Conservation (phyloP, 2,113 vertebrate genomes). For the Malurus melanocephalus region DNA sequence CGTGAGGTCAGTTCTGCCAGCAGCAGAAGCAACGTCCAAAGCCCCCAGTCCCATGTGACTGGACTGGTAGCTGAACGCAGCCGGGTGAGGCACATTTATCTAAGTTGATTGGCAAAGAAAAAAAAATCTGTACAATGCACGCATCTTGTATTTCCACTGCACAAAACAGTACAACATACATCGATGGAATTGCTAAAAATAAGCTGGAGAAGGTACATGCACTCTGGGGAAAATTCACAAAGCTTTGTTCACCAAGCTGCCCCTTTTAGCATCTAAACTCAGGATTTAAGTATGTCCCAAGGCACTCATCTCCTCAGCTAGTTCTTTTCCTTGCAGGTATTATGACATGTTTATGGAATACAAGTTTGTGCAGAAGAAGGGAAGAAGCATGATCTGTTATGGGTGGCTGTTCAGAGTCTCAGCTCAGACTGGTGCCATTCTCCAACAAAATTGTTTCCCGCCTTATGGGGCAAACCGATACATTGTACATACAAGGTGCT, state of each 20-base stretch:
- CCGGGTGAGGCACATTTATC: rapidly evolving
- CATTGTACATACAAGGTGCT: background rate
- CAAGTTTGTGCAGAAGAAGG: background rate
- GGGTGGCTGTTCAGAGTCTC: background rate
- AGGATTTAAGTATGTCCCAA: background rate
- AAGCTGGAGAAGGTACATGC: background rate
- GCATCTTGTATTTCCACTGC: background rate
- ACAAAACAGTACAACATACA: background rate
- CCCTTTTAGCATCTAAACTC: background rate
- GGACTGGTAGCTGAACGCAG: background rate
- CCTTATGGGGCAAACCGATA: background rate
- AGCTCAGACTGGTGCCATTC: background rate
- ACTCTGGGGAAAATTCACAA: background rate
- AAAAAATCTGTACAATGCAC: background rate
- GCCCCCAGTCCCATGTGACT: rapidly evolving
- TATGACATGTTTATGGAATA: background rate
- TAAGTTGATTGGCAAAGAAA: background rate
- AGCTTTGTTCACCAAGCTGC: background rate
- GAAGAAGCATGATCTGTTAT: background rate
- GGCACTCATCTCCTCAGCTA: background rate
- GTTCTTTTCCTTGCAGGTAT: background rate
- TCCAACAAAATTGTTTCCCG: background rate
- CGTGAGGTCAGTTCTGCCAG: background rate
- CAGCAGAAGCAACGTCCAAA: background rate
- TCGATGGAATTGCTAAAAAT: background rate